Base-by-base conservation (phyloP, 2,797 vertebrate species). In the Leptoclinus maculatus region DNA sequence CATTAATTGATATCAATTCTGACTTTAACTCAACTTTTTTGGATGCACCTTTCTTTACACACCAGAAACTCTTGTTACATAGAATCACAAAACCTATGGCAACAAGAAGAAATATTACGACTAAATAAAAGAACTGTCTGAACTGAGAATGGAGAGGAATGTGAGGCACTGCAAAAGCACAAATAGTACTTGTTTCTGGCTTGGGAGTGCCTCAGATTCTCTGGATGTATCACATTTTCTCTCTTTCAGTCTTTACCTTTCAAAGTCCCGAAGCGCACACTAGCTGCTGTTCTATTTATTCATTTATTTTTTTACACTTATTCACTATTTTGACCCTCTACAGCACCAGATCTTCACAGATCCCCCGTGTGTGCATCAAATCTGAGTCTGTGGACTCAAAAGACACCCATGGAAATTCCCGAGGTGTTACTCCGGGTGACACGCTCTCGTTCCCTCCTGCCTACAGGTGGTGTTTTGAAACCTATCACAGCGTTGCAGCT, bases 391-490 rank as follows among this genome's bases (percentile, higher is more conserved):
- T 54, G 23, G 66, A 66, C 54, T 62, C 14, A 16, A 77, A 66
- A 65, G 14, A 43, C 59, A 34, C 41, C 64, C 7, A 7, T 27
- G 10, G 71, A 63, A 66, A 71, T 60, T 62, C 83, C 76, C 34
- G 34, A 47, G 62, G 76, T 74, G 39, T 72, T 64, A 23, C 71
- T 74, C n/a, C 69, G 27, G 87, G 66, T 79, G 75, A 88, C 32
- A 45, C 49, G 0, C 54, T 34, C 36, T 57, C 41, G 76, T 66
- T 76, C 66, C 51, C 65, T 63, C 60, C 65, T 41, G 70, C 51
- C 66, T 78, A 57, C 84, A 66, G 78, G 80, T 76, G 71, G 60
- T 53, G 51, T 53, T 69, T 68, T 70, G 47, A 77, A 77, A 71
- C n/a, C 67, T 25, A 34, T 79, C 79, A 56, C 74, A 56, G 63